Percentiles rank a stretch among this genome's conserved stretches.
These are phyloP conservation scores for Danaus plexippus DNA, from an alignment of 1,140 invertebrate genomes.

Conservation along the genomic window DNA sequence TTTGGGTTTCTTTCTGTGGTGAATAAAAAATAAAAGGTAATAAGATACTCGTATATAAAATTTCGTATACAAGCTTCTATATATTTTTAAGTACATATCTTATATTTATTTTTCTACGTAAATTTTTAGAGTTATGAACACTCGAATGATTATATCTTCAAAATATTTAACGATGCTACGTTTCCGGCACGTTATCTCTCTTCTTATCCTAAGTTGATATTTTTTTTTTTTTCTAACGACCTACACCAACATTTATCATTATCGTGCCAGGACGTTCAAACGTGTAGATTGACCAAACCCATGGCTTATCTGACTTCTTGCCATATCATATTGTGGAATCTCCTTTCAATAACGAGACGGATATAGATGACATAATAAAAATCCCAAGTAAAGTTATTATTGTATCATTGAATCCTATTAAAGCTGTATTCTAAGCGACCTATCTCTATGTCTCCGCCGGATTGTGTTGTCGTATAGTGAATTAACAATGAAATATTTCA, in stretches of 20 bases:
- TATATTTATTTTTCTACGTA: conserved; percentile 7
- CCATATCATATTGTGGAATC: conserved; percentile 6
- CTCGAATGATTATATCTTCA: conserved; percentile 2
- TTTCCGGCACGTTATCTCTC: conserved; percentile 40
- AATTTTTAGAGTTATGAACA: background rate
- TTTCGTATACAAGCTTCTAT: conserved; percentile 47
- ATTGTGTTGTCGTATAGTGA: conserved; percentile 47
- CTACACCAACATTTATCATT: conserved; percentile 53
- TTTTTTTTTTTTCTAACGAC: conserved; percentile 44
- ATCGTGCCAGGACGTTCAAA: conserved; percentile 29
- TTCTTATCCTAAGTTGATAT: conserved; percentile 42
- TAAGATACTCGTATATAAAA: conserved; percentile 42
- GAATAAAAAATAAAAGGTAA: conserved; percentile 43
- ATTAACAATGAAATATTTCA: conserved; percentile 70
- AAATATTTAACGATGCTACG: conserved; percentile 20
- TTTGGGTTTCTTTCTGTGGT: conserved; percentile 39
- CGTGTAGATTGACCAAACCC: conserved; percentile 43
- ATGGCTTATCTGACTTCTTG: conserved; percentile 41
- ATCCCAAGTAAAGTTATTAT: conserved; percentile 42
- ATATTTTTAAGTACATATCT: background rate
- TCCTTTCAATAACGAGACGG: conserved; percentile 15
- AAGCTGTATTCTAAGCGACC: conserved; percentile 44
- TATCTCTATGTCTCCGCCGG: conserved; percentile 34
- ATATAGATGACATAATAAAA: conserved; percentile 31
- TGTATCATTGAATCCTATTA: conserved; percentile 67